A percentile compares a stretch with the other conserved stretches of the same genome.
Evolutionary conservation across 2,113 vertebrate genomes (phyloP).

Genomic region (Turnix velox): DNA sequence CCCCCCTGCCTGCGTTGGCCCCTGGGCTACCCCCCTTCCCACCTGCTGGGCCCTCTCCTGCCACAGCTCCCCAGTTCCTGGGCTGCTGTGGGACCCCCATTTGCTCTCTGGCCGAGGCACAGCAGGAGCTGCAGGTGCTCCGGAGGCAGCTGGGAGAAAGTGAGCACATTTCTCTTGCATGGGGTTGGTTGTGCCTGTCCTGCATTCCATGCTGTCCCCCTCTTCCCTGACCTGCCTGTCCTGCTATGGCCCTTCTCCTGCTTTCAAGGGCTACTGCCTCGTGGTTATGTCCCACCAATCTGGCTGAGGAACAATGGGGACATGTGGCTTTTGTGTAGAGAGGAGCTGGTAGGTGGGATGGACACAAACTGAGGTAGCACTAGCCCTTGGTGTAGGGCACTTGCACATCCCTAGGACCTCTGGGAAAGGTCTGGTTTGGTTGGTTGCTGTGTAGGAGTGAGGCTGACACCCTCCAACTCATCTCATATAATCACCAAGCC

Average conservation of each 20-base stretch:
- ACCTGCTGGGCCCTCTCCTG: slow-evolving; percentile 39
- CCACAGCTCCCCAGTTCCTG: neutral
- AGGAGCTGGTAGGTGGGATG: neutral
- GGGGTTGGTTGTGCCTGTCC: neutral
- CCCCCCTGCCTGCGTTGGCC: slow-evolving; percentile 40
- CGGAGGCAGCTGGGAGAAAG: slow-evolving; percentile 86
- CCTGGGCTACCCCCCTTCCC: slow-evolving; percentile 45
- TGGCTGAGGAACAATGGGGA: neutral
- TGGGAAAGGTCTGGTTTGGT: neutral
- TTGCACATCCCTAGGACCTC: neutral
- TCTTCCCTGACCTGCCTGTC: neutral
- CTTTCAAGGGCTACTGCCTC: neutral
- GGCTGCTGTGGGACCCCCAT: slow-evolving; percentile 62
- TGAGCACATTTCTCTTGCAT: slow-evolving; percentile 41
- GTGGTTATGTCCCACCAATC: neutral
- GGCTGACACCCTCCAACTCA: neutral
- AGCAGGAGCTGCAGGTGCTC: slow-evolving; percentile 91
- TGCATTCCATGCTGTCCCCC: neutral
- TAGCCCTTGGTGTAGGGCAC: too few relatives aligned
- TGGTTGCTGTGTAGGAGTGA: neutral
- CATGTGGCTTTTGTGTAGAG: accelerated
- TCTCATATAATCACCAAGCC: accelerated
- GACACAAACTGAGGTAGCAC: neutral
- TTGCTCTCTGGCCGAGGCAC: slow-evolving; percentile 86
- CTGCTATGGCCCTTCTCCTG: neutral